These are phyloP conservation scores for Drosophila sp. DNA, from an alignment of 1,140 invertebrate species.

Conservation along the genomic window DNA sequence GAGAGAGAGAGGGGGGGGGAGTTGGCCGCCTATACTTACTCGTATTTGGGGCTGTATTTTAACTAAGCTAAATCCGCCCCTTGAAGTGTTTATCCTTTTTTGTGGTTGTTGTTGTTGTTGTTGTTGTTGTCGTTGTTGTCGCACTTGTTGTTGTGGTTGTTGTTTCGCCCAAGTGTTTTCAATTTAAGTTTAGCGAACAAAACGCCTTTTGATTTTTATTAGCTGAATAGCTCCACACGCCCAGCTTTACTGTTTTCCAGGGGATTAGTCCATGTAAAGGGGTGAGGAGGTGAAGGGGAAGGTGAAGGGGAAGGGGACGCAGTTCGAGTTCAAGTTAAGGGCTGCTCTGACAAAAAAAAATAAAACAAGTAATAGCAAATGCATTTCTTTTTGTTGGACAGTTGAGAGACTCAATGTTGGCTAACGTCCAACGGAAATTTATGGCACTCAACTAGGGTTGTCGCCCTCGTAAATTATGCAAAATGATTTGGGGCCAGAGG, in stretches of 20 bases:
- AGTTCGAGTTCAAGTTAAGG: conserved; percentile 9
- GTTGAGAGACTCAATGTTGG: conserved; percentile 31
- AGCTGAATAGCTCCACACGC: conserved; percentile 51
- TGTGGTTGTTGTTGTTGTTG: conserved; percentile 39
- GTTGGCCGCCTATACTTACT: conserved; percentile 1
- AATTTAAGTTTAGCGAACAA: conserved; percentile 83
- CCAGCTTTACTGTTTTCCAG: not conserved
- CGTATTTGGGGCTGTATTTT: conserved; percentile 33
- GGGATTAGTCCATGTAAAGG: not conserved
- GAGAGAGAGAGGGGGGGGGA: not conserved
- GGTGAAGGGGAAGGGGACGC: not conserved
- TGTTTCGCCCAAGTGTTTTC: conserved; percentile 74
- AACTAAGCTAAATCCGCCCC: conserved; percentile 79
- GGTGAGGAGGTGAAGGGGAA: not conserved
- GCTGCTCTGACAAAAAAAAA: conserved; percentile 31
- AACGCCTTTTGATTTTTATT: conserved; percentile 83
- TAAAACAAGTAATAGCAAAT: conserved; percentile 28
- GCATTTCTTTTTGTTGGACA: conserved; percentile 44
- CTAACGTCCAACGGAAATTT: conserved; percentile 58
- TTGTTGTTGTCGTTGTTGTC: conserved; percentile 47
- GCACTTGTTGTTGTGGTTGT: conserved; percentile 37
- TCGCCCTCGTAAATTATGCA: conserved; percentile 79
- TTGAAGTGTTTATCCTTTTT: conserved; percentile 79
- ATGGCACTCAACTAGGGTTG: conserved; percentile 66
- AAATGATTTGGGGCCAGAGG: conserved; percentile 36